phyloP scores from a whole-genome alignment of 2,888 invertebrate genomes.

The Sturmia bella region DNA sequence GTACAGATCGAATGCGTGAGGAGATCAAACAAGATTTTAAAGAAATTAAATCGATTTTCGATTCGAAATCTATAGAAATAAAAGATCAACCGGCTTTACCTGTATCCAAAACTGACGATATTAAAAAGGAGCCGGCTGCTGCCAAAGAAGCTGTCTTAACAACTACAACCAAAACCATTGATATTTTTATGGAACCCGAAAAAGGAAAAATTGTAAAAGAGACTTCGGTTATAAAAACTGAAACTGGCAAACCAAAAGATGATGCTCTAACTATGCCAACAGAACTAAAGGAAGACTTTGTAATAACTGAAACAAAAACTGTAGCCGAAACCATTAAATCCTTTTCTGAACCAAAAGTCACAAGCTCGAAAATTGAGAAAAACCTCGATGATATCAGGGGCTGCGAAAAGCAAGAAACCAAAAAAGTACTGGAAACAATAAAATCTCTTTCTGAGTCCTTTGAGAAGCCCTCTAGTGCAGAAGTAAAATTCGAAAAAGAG shows the following conservation, averaged over 20 bases:
- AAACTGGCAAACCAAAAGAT: background rate
- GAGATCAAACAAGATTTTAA: too few relatives aligned
- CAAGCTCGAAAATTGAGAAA: slow-evolving; percentile 41
- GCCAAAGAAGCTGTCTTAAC: background rate
- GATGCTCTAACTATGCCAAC: background rate
- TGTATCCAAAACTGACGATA: background rate
- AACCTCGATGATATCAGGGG: slow-evolving; percentile 15
- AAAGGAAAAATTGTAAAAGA: background rate
- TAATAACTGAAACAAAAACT: slow-evolving; percentile 56
- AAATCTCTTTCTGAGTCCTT: slow-evolving; percentile 53
- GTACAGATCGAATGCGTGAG: too few relatives aligned
- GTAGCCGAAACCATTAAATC: slow-evolving; percentile 64
- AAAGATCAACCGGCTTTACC: too few relatives aligned
- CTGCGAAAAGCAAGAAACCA: slow-evolving; percentile 17
- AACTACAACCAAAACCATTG: background rate
- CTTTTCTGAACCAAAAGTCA: slow-evolving; percentile 50
- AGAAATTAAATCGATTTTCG: too few relatives aligned
- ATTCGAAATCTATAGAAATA: too few relatives aligned
- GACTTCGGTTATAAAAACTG: background rate
- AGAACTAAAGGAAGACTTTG: slow-evolving; percentile 29
- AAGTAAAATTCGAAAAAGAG: slow-evolving; percentile 25
- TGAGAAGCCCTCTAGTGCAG: slow-evolving; percentile 27
- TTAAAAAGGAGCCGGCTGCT: background rate
- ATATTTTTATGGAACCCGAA: background rate
- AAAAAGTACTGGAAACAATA: slow-evolving; percentile 50